These are phyloP conservation scores for Atherix ibis DNA, from an alignment of 2,888 invertebrate genomes.

Conservation along the genomic window DNA sequence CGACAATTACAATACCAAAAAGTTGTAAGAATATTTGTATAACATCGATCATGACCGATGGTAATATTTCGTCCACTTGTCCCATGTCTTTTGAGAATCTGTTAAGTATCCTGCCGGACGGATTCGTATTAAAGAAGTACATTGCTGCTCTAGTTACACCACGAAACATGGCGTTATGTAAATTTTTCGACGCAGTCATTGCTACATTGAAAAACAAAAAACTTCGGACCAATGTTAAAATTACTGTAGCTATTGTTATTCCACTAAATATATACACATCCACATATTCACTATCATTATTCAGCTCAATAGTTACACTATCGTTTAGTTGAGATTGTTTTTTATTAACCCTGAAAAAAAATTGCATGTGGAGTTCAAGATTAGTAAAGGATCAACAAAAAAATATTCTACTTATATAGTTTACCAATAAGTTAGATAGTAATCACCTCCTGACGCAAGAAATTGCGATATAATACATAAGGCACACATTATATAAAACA, in stretches of 20 bases:
- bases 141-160: constrained; percentile 65
- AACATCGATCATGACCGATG: constrained; percentile 32
- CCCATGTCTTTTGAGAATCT: constrained; percentile 82
- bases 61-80: constrained; percentile 34
- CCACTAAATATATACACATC: constrained; percentile 36
- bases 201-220: constrained; percentile 39
- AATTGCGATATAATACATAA: constrained; percentile 51
- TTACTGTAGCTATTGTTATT: constrained; percentile 32
- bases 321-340: constrained; percentile 19
- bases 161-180: constrained; percentile 77
- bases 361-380: constrained; percentile 1
- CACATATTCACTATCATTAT: constrained; percentile 16
- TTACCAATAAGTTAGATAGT: constrained; percentile 59
- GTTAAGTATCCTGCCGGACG: constrained; percentile 68
- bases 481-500: constrained; percentile 41
- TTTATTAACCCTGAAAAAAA: constrained; percentile 39
- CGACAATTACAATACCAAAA: constrained; percentile 63
- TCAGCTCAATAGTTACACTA: constrained; percentile 12
- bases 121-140: constrained; percentile 78
- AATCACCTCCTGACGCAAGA: constrained; percentile 58
- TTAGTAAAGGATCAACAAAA: no score
- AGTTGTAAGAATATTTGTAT: constrained; percentile 65
- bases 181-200: constrained; percentile 57
- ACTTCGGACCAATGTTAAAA: constrained; percentile 28
- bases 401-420: constrained; percentile 28